These are phyloP conservation scores for Pseudomyrmex sp. DNA, from an alignment of 1,140 invertebrate genomes.

Conservation along the genomic window DNA sequence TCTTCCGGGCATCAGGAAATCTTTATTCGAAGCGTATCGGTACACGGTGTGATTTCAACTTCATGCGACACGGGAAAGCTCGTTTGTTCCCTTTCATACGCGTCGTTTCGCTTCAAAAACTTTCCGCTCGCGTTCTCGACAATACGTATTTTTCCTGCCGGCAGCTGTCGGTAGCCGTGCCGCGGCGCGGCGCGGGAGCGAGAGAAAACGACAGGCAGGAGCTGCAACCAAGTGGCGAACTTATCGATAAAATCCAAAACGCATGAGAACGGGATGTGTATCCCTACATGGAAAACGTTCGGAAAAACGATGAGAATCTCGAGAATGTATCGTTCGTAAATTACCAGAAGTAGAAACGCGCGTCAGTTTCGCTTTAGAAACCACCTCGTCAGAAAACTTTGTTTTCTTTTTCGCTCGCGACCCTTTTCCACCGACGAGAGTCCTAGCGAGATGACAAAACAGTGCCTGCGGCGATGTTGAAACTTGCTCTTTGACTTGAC, in stretches of 20 bases:
- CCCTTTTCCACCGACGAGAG: constrained; percentile 35
- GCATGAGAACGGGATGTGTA: neutral
- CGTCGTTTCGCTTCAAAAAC: constrained; percentile 40
- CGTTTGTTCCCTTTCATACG: constrained; percentile 46
- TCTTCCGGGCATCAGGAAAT: neutral
- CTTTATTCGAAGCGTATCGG: constrained; percentile 1
- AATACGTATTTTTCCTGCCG: constrained; percentile 23
- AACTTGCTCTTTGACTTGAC: constrained; percentile 69
- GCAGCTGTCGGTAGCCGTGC: neutral
- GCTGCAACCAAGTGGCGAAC: constrained; percentile 1
- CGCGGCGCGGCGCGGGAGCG: neutral
- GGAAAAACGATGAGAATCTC: neutral
- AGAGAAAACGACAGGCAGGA: neutral
- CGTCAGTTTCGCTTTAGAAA: constrained; percentile 1
- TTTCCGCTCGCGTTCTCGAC: constrained; percentile 36
- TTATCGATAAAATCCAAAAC: constrained; percentile 40
- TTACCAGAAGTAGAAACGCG: constrained; percentile 2
- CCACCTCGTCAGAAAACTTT: neutral
- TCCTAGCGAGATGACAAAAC: constrained; percentile 59
- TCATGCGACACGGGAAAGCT: constrained; percentile 5
- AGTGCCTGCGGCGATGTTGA: constrained; percentile 54
- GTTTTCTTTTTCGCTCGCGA: constrained; percentile 26
- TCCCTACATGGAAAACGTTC: neutral
- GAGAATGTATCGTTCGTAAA: neutral
- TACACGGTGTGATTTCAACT: constrained; percentile 5